phyloP scores from a whole-genome alignment of 2,888 invertebrate genomes.

The Augiades crinisus region DNA sequence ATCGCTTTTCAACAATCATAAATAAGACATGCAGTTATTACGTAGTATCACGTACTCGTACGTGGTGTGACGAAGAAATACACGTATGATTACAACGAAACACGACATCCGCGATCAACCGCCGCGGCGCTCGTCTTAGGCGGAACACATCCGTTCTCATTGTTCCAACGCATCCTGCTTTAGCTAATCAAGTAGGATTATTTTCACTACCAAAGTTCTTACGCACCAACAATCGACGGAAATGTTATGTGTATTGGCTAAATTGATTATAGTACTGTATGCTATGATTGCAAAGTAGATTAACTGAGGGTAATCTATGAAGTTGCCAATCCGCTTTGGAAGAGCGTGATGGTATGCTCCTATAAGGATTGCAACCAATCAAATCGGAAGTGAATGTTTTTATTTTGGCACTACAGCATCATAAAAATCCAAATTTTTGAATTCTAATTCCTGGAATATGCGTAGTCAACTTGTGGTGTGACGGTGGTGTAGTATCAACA shows the following conservation, averaged over 20 bases:
- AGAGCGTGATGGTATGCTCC: neutral
- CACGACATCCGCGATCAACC: conserved; percentile 19
- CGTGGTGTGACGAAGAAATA: conserved; percentile 20
- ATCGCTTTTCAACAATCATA: neutral
- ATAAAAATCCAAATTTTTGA: too few species aligned
- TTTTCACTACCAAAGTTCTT: conserved; percentile 17
- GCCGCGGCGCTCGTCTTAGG: conserved; percentile 33
- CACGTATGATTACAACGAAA: conserved; percentile 10
- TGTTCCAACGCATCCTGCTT: conserved; percentile 64
- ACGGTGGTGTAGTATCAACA: too few species aligned
- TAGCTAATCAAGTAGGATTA: conserved; percentile 32
- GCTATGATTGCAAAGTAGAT: neutral
- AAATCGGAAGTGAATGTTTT: too few species aligned
- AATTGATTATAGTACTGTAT: neutral
- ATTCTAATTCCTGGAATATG: too few species aligned
- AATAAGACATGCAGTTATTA: conserved; percentile 12
- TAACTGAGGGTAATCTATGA: neutral
- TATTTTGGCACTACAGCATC: too few species aligned
- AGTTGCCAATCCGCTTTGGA: neutral
- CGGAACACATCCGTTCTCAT: conserved; percentile 67
- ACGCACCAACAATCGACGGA: conserved; percentile 18
- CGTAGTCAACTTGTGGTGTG: too few species aligned
- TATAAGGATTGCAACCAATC: too few species aligned
- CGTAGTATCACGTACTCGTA: conserved; percentile 1
- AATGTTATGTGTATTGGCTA: conserved; percentile 18